Percentiles rank a stretch among this genome's conserved stretches.
phyloP scores from a whole-genome alignment of 2,888 invertebrate species.

The Cantharis nigra region DNA sequence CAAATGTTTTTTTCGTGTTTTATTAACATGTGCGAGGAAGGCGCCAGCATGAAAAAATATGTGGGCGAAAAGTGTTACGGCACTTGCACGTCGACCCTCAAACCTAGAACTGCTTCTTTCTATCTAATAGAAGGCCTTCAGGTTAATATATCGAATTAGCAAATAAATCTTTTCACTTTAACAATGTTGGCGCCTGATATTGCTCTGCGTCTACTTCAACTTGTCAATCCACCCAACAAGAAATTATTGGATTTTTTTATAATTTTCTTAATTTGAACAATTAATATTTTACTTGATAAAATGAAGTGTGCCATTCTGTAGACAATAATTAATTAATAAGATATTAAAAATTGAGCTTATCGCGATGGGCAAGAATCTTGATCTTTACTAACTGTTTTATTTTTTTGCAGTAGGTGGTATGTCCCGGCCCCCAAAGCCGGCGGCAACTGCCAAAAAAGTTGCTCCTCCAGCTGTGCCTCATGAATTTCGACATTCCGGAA shows the following conservation, averaged over 20 bases:
- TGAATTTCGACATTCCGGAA: conserved; percentile 79
- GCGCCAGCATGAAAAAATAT: conserved; percentile 14
- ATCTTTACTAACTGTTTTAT: not conserved
- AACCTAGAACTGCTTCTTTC: conserved; percentile 4
- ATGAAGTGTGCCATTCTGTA: not conserved
- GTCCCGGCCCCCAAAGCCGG: conserved; percentile 81
- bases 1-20: not conserved
- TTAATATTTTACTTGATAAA: not conserved
- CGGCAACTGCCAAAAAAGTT: conserved; percentile 88
- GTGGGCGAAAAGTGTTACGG: conserved; percentile 21
- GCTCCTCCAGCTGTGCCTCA: conserved; percentile 87
- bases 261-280: not conserved
- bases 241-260: not conserved
- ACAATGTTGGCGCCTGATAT: conserved; percentile 17
- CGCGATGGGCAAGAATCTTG: not conserved
- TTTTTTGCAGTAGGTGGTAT: conserved; percentile 81
- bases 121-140: conserved; percentile 21
- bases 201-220: not conserved
- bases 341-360: conserved; percentile 1
- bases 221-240: not conserved
- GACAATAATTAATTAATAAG: not conserved
- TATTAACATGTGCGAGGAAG: conserved; percentile 15
- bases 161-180: conserved; percentile 15
- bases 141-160: conserved; percentile 6
- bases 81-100: conserved; percentile 19